phyloP scores from a whole-genome alignment of 53 echinoderm and acorn worm species.

The Paracentrotus lividus region DNA sequence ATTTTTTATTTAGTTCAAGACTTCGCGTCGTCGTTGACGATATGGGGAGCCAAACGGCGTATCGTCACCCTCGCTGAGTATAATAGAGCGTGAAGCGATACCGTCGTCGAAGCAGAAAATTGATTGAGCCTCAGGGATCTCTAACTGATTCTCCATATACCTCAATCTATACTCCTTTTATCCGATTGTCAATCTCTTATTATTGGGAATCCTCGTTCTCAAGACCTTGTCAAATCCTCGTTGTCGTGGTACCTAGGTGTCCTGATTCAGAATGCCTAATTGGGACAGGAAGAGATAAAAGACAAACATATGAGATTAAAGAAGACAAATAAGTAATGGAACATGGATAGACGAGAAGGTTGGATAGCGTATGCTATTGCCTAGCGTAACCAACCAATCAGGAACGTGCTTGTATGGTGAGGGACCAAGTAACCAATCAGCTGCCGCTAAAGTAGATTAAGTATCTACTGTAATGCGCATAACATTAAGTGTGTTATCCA shows the following conservation, averaged over 20 bases:
- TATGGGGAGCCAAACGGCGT: neutral
- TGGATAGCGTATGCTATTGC: neutral
- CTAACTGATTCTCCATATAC: neutral
- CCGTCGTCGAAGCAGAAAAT: neutral
- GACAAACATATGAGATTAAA: slow-evolving; percentile 28
- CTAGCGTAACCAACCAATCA: neutral
- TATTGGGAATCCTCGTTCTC: neutral
- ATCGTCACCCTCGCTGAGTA: neutral
- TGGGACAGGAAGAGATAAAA: neutral
- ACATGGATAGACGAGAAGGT: neutral
- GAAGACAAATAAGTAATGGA: slow-evolving; percentile 3
- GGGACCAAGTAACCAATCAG: neutral
- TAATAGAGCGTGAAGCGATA: neutral
- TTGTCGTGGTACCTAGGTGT: neutral
- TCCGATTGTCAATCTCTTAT: neutral
- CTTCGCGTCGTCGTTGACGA: neutral
- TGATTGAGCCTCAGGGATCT: slow-evolving; percentile 1
- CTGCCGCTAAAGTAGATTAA: neutral
- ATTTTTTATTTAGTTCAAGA: neutral
- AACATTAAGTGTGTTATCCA: neutral
- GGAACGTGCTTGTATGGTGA: neutral
- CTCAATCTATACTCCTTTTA: neutral
- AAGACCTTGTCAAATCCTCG: neutral
- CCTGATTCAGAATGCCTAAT: neutral
- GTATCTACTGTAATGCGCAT: neutral